Conservation (phyloP, 53 echinoderm and acorn worm genomes). For the Echinometra lucunter region DNA sequence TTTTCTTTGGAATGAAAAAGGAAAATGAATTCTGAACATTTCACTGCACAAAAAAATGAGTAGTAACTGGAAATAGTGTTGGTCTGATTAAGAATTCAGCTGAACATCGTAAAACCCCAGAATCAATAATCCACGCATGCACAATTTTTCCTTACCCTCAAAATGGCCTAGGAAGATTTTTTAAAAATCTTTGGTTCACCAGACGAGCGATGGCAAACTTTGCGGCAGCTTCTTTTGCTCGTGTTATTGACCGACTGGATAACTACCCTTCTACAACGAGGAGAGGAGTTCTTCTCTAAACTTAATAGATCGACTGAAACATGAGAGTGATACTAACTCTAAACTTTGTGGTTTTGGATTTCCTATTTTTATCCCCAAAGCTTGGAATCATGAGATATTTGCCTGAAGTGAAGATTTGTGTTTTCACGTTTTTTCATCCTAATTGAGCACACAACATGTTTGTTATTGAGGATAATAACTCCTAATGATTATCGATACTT, state of each 20-base stretch:
- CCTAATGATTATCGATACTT: not conserved
- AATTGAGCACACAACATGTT: not conserved
- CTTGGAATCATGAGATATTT: not conserved
- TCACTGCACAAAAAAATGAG: not conserved
- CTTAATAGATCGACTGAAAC: conserved; percentile 25
- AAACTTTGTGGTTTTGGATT: conserved; percentile 37
- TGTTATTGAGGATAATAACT: not conserved
- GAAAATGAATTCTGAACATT: not conserved
- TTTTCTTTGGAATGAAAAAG: not conserved
- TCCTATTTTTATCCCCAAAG: conserved; percentile 13
- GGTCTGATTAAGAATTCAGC: not conserved
- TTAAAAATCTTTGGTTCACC: conserved; percentile 4
- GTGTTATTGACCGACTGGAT: conserved; percentile 39
- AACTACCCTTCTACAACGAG: conserved; percentile 10
- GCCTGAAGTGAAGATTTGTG: not conserved
- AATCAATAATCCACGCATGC: conserved; percentile 7
- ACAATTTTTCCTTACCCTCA: not conserved
- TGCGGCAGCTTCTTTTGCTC: conserved; percentile 11
- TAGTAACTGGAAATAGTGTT: not conserved
- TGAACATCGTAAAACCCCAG: not conserved
- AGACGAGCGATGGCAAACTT: not conserved
- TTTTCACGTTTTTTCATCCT: not conserved
- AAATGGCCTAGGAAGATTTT: conserved; percentile 2
- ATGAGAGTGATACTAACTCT: conserved; percentile 24
- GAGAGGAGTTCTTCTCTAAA: not conserved